Evolutionary conservation across 1,140 invertebrate genomes (phyloP).

Genomic region (Drosophila nikananu): DNA sequence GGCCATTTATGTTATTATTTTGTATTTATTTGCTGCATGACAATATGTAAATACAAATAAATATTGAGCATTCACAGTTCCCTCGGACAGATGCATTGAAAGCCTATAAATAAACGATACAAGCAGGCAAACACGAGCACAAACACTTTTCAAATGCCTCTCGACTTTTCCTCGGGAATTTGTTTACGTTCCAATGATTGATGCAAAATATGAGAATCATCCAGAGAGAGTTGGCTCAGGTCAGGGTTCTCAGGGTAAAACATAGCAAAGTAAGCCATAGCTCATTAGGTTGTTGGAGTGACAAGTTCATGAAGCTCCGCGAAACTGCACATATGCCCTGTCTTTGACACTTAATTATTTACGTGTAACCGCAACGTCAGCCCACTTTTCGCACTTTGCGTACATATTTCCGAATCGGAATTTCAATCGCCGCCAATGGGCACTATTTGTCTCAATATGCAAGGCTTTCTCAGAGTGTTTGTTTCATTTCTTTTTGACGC

Average conservation of each 20-base stretch:
- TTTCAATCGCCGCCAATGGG: slow-evolving; percentile 25
- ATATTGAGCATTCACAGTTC: slow-evolving; percentile 21
- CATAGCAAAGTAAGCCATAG: background rate
- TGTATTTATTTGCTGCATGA: background rate
- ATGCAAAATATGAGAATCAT: slow-evolving; percentile 33
- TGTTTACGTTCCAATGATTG: slow-evolving; percentile 34
- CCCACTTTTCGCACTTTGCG: slow-evolving; percentile 1
- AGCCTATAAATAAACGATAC: slow-evolving; percentile 53
- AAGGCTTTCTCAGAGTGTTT: slow-evolving; percentile 21
- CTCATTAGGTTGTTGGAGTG: background rate
- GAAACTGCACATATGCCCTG: slow-evolving; percentile 8
- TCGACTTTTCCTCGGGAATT: slow-evolving; percentile 20
- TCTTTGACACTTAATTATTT: slow-evolving; percentile 28
- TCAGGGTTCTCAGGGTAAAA: slow-evolving; percentile 22
- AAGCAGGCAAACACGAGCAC: slow-evolving; percentile 16
- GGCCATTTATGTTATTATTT: slow-evolving; percentile 50
- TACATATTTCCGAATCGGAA: background rate
- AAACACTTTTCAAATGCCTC: slow-evolving; percentile 44
- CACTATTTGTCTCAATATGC: background rate
- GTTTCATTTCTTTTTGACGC: background rate
- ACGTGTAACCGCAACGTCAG: background rate
- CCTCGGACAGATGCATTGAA: slow-evolving; percentile 39
- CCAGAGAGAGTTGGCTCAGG: slow-evolving; percentile 30
- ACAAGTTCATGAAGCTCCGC: background rate
- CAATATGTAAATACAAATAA: slow-evolving; percentile 50